phyloP scores from a whole-genome alignment of 2,888 invertebrate species.

The Dichetophora obliterata region DNA sequence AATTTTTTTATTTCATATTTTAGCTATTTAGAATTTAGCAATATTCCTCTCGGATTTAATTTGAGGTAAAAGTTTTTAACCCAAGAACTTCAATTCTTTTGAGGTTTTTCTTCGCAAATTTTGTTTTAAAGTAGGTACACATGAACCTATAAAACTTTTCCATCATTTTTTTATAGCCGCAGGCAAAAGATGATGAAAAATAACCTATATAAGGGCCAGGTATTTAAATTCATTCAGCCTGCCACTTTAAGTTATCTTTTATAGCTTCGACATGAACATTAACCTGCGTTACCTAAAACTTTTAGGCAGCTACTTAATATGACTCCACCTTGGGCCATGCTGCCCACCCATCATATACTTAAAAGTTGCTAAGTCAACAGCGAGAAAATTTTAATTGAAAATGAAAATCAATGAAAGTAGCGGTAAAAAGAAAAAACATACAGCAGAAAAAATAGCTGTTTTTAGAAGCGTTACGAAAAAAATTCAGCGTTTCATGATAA shows the following conservation, averaged over 20 bases:
- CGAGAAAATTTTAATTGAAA: slow-evolving; percentile 16
- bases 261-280: neutral
- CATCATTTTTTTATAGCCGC: no score
- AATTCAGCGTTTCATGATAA: neutral
- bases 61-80: no score
- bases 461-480: neutral
- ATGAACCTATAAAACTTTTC: no score
- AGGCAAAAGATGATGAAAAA: neutral
- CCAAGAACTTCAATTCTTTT: no score
- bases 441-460: neutral
- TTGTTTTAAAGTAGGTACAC: no score
- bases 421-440: neutral
- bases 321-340: neutral
- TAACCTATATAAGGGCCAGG: neutral
- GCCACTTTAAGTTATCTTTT: neutral
- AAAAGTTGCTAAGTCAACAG: neutral
- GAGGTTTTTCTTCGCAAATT: no score
- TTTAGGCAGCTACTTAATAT: neutral
- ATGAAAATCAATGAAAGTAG: slow-evolving; percentile 4
- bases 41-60: no score
- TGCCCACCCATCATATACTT: neutral
- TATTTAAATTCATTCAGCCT: neutral
- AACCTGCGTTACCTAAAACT: neutral
- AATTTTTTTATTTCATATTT: no score
- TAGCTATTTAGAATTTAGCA: no score